Base-by-base conservation (phyloP, 2,113 vertebrate genomes). In the Carettochelys insculpta region DNA sequence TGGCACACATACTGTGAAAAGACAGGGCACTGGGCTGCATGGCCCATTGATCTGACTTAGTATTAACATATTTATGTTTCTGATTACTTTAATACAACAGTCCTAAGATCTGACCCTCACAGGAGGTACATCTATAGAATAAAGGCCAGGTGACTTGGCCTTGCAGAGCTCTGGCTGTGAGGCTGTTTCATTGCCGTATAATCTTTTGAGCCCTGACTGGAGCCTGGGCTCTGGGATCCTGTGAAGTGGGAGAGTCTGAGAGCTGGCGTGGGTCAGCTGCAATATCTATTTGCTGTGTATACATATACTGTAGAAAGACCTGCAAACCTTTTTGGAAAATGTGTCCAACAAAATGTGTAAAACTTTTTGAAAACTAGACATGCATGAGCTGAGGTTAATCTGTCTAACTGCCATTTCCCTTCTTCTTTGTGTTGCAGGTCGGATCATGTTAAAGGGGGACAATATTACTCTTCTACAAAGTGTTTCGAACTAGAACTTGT, bases 371-470 rank as follows among this genome's bases (percentile, higher is more conserved):
- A n/a, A 20, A n/a, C 31, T 65, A 65, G 61, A 61, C 4, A 20
- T n/a, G n/a, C 31, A n/a, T 65, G 61, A 65, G 17, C 34, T 65
- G 34, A 65, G 61, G 34, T 20, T n/a, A 65, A 6, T 76, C 25
- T 50, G 14, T 79, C 87, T 92, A 82, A 93, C 47, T 22, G 71
- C 17, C n/a, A 2, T 0, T 82, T 73, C 65, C 34, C 48, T 82
- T 80, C 43, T 97, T 48, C 87, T 96, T 52, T 96, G 22, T 97
- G 43, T 96, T 96, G 38, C 97, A 99, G 99, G 99, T 90, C 98
- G 99, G 96, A 97, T 99, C 97, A 99, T 99, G 99, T 96, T 99
- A 73, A 99, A 99, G 97, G 99, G 99, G 94, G 99, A 99, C 97
- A 99, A 99, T 96, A 99, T 99, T 89, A 99, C 99, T 77, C 97